Evolutionary conservation across 2,797 vertebrate genomes (phyloP).

Genomic region (Triplophysa yarkandensis): DNA sequence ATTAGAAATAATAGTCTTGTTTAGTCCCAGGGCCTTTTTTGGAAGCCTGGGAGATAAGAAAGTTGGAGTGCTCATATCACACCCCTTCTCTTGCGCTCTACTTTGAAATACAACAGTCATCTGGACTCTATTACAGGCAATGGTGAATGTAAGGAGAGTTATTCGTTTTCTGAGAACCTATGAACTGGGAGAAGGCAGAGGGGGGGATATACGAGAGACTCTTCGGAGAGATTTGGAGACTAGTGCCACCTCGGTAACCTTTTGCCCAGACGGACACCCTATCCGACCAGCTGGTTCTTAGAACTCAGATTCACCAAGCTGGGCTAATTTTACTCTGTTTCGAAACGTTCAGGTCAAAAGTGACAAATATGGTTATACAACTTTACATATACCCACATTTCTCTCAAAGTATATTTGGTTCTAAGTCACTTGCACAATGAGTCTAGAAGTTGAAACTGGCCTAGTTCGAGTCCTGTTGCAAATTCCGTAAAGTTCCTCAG

Average conservation of each 20-base stretch:
- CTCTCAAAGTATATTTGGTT: neutral
- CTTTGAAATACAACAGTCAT: constrained; percentile 31
- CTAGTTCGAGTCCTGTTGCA: neutral
- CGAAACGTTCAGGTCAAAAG: constrained; percentile 33
- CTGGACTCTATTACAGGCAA: constrained; percentile 24
- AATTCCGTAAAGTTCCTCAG: neutral
- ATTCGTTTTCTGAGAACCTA: constrained; percentile 55
- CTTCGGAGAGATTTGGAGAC: constrained; percentile 69
- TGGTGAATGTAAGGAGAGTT: neutral
- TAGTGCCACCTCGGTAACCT: constrained; percentile 67
- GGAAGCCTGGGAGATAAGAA: constrained; percentile 18
- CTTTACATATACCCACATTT: constrained; percentile 2
- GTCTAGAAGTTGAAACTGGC: neutral
- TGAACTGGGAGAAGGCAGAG: constrained; percentile 31
- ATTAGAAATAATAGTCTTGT: constrained; percentile 30
- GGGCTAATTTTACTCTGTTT: constrained; percentile 54
- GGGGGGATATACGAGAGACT: constrained; percentile 67
- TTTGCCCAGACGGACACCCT: constrained; percentile 71
- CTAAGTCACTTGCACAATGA: neutral
- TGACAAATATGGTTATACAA: constrained; percentile 1
- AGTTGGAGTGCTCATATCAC: constrained; percentile 4
- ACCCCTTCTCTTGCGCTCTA: neutral
- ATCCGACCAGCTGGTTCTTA: constrained; percentile 69
- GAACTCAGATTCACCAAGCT: constrained; percentile 65
- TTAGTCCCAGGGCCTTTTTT: constrained; percentile 12